Percentiles rank a stretch among this genome's conserved stretches.
Evolutionary conservation across 2,797 vertebrate genomes (phyloP).

Genomic region (Arrhamphus sclerolepis): DNA sequence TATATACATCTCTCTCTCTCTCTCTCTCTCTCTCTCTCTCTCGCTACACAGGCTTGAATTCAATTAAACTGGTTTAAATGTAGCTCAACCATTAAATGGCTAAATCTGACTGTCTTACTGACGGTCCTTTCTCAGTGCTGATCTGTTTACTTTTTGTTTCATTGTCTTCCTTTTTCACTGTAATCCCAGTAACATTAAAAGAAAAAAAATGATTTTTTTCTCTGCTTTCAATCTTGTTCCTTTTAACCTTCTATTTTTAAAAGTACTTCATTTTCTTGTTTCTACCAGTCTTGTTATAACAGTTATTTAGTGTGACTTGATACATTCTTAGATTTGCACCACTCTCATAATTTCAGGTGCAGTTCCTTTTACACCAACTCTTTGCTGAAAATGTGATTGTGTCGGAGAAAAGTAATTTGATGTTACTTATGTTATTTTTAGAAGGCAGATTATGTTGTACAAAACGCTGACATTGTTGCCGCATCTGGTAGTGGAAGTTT

Average conservation of each 20-base stretch:
- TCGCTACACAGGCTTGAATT: conserved; percentile 7
- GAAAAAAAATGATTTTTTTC: conserved; percentile 17
- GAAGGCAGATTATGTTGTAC: too few relatives aligned
- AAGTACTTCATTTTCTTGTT: conserved; percentile 27
- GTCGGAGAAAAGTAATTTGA: too few relatives aligned
- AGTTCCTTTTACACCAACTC: conserved; percentile 15
- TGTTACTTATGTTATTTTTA: too few relatives aligned
- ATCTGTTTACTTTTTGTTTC: neutral
- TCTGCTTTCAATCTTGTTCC: conserved; percentile 17
- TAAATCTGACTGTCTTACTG: conserved; percentile 9
- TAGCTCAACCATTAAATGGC: neutral
- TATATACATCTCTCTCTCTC: too few relatives aligned
- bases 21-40: too few relatives aligned
- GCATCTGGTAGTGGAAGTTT: too few relatives aligned
- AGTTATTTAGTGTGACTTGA: too few relatives aligned
- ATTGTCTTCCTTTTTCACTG: neutral
- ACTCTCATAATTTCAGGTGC: conserved; percentile 20
- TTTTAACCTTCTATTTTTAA: conserved; percentile 29
- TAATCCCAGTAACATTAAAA: too few relatives aligned
- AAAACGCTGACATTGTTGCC: too few relatives aligned
- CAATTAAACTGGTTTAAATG: too few relatives aligned
- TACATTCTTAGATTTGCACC: conserved; percentile 7
- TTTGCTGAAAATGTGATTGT: conserved; percentile 14
- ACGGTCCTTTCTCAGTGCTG: neutral
- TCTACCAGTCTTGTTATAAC: neutral